Base-by-base conservation (phyloP, 2,113 vertebrate genomes). In the Crotophaga sulcirostris region DNA sequence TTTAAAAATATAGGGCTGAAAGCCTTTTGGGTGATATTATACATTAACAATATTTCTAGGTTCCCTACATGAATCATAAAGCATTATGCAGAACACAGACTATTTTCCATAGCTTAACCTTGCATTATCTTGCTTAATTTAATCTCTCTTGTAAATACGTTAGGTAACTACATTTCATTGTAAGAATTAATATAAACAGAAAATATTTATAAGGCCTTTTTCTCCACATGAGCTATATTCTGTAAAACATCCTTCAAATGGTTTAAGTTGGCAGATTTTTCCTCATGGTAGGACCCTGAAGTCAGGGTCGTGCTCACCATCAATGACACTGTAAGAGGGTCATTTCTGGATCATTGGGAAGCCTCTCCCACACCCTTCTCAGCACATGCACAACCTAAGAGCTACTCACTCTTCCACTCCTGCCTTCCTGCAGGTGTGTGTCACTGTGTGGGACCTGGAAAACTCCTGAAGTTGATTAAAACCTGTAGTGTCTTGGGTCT, bases 1-100 rank as follows among this genome's bases (percentile, higher is more conserved):
- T 98, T 98, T 98, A 98, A 98, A 98, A 98, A 98, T 98, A 98
- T 97, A 98, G 97, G 98, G 98, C 97, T 97, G 96, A 98, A 96
- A 98, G 98, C 98, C 98, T 98, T 98, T 97, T 97, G 95, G 96
- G 95, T 96, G 94, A 96, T 98, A 98, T 98, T 98, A 97, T 98
- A 98, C 97, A 97, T 96, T 96, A 96, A 98, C 96, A 98, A 94
- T 90, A 97, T 96, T 95, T 97, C 98, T 98, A 98, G 94, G 94
- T 97, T 97, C 95, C 95, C 97, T 98, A 98, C 94, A 89, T 34
- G 49, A 98, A 97, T 97, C 56, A 63, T 97, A 96, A 98, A 97
- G 95, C 97, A 95, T 97, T 98, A 97, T 92, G 95, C 93, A 98
- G 98, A 98, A 97, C 95, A 92, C 75, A 90, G 89, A 95, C 93